Conservation (phyloP, 35 echinoderm and acorn worm genomes). For the Patiria miniata region DNA sequence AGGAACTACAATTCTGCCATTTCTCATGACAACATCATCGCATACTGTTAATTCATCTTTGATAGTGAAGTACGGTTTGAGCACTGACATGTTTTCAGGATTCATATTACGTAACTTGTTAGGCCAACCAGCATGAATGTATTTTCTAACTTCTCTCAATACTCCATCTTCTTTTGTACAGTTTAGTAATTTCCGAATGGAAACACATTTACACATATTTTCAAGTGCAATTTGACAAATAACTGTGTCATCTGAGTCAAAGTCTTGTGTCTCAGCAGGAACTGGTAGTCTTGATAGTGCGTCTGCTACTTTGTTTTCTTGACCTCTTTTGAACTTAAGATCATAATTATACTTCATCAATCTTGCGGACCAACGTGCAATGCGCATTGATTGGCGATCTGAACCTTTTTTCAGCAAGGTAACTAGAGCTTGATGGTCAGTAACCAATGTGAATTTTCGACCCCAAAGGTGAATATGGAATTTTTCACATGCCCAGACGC, state of each 20-base stretch:
- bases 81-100: neutral
- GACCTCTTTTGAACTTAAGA: slow-evolving; percentile 36
- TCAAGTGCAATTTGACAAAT: slow-evolving; percentile 40
- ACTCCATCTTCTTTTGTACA: neutral
- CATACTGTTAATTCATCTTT: slow-evolving; percentile 58
- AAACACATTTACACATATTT: slow-evolving; percentile 13
- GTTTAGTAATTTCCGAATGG: neutral
- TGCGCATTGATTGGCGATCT: slow-evolving; percentile 47
- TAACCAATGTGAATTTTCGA: slow-evolving; percentile 42
- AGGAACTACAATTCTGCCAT: slow-evolving; percentile 41
- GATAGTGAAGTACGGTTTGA: slow-evolving; percentile 22
- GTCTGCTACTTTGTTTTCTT: slow-evolving; percentile 55
- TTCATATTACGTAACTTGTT: neutral
- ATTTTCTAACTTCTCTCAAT: neutral
- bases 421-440: slow-evolving; percentile 39
- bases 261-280: neutral
- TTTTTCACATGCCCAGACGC: slow-evolving; percentile 61
- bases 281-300: slow-evolving; percentile 35
- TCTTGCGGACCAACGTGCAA: slow-evolving; percentile 34
- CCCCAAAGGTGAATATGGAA: slow-evolving; percentile 61
- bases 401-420: slow-evolving; percentile 9
- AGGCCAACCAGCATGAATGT: slow-evolving; percentile 28
- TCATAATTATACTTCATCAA: slow-evolving; percentile 50
- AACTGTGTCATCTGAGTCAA: slow-evolving; percentile 27
- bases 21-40: slow-evolving; percentile 44